Percentiles rank a stretch among this genome's conserved stretches.
Evolutionary conservation across 2,113 vertebrate genomes (phyloP).

Genomic region (Trogon surrucura): DNA sequence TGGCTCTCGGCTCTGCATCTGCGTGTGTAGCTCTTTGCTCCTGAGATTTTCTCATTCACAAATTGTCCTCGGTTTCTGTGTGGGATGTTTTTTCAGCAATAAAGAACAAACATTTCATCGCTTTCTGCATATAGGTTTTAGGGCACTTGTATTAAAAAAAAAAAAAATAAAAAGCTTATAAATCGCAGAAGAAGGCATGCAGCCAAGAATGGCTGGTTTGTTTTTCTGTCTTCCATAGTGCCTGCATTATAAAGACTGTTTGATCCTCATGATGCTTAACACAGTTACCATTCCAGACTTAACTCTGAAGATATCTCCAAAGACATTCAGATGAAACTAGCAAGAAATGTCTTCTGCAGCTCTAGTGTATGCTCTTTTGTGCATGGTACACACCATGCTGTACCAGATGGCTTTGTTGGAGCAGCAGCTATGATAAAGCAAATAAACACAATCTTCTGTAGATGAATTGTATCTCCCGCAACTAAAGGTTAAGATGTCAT

Average conservation of each 20-base stretch:
- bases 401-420: not conserved
- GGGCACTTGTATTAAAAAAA: not conserved
- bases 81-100: not conserved
- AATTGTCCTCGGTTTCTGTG: not conserved
- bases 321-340: not conserved
- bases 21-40: not conserved
- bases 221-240: not conserved
- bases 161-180: not conserved
- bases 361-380: not conserved
- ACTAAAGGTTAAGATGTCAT: slow-evolving; percentile 3
- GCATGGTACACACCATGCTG: not conserved
- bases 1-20: not conserved
- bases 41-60: not conserved
- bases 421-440: not conserved
- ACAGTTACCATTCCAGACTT: not conserved
- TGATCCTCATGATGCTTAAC: not conserved
- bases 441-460: not conserved
- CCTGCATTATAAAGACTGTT: not conserved
- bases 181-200: not conserved
- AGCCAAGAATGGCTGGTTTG: not conserved
- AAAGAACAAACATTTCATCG: not conserved
- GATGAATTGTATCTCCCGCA: not conserved
- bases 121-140: not conserved
- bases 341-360: not conserved
- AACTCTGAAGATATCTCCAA: not conserved